These are phyloP conservation scores for Augiades crinisus DNA, from an alignment of 2,888 invertebrate species.

Conservation along the genomic window DNA sequence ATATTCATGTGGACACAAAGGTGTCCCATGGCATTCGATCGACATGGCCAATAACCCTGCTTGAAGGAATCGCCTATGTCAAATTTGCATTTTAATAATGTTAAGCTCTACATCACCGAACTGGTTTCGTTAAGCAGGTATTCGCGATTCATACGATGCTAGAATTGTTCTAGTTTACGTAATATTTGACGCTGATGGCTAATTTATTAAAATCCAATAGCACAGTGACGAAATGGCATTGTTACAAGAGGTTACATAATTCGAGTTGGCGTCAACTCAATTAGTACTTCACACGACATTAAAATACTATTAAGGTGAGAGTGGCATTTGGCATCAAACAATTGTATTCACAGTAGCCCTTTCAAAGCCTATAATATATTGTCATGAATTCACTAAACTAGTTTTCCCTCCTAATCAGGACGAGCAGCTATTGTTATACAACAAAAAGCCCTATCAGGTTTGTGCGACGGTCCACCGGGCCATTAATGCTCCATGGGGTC, in stretches of 20 bases:
- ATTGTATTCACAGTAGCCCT: background rate
- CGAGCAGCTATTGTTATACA: background rate
- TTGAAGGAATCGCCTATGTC: constrained; percentile 16
- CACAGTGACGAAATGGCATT: background rate
- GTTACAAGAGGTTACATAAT: too few relatives aligned
- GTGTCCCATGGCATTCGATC: background rate
- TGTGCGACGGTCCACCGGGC: background rate
- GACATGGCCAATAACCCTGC: constrained; percentile 21
- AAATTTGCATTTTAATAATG: constrained; percentile 6
- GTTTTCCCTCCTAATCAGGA: constrained; percentile 2
- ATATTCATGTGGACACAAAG: constrained; percentile 21
- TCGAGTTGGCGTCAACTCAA: too few relatives aligned
- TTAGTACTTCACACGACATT: background rate
- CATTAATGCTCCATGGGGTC: background rate
- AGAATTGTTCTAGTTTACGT: constrained; percentile 6
- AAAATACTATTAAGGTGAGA: background rate
- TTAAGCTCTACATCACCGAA: constrained; percentile 10
- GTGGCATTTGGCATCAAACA: background rate
- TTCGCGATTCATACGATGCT: constrained; percentile 1
- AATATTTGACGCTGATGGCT: constrained; percentile 1
- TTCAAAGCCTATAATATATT: background rate
- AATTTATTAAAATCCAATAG: background rate
- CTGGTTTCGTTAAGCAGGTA: constrained; percentile 14
- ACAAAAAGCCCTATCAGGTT: background rate
- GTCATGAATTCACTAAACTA: constrained; percentile 4